Percentiles rank a stretch among this genome's conserved stretches.
phyloP scores from a whole-genome alignment of 2,888 invertebrate genomes.

The Plutella xylostella region DNA sequence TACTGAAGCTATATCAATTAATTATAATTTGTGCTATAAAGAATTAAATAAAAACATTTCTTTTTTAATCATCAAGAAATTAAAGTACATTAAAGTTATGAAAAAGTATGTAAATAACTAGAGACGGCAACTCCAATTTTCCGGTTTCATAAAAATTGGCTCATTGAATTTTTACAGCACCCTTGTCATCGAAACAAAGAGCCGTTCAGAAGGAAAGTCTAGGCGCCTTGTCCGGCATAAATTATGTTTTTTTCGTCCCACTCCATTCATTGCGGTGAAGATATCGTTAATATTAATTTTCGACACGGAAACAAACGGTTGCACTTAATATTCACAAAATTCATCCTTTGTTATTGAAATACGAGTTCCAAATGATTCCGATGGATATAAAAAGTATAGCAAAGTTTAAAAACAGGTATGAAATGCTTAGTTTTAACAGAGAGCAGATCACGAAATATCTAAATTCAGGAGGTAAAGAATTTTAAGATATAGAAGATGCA shows the following conservation, averaged over 20 bases:
- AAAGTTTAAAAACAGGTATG: too few species aligned
- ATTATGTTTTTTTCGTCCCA: conserved; percentile 58
- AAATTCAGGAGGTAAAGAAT: too few species aligned
- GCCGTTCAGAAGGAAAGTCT: conserved; percentile 7
- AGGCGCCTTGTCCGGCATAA: conserved; percentile 45
- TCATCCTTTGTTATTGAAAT: conserved; percentile 64
- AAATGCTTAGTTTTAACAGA: too few species aligned
- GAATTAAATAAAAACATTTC: too few species aligned
- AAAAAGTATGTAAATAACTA: too few species aligned
- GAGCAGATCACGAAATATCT: too few species aligned
- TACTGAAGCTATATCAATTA: neutral
- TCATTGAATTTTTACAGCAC: neutral
- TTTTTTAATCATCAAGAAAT: too few species aligned
- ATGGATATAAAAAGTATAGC: too few species aligned
- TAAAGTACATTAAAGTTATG: too few species aligned
- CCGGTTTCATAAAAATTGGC: too few species aligned
- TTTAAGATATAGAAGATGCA: too few species aligned
- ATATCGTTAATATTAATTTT: conserved; percentile 71
- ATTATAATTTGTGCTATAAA: neutral
- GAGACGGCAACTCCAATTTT: too few species aligned
- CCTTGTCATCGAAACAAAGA: conserved; percentile 7
- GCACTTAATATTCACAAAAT: conserved; percentile 54
- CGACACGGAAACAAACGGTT: conserved; percentile 59
- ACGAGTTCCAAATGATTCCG: conserved; percentile 23
- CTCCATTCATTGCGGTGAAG: conserved; percentile 60